Evolutionary conservation across 2,797 vertebrate species (phyloP).

Genomic region (Rhyacichthys aspro): DNA sequence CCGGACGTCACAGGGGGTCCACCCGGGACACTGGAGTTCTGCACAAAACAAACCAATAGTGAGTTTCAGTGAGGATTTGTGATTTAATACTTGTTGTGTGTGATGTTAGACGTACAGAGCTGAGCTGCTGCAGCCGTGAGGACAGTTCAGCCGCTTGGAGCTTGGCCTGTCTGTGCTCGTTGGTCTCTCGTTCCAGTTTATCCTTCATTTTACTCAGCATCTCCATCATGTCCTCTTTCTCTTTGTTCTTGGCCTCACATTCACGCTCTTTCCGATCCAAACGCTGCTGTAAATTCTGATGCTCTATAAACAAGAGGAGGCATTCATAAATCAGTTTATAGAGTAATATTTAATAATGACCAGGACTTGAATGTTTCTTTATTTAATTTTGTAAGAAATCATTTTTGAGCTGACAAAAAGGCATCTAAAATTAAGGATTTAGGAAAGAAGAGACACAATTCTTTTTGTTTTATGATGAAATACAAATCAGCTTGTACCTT

Average conservation of each 20-base stretch:
- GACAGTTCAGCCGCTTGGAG: conserved; percentile 86
- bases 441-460: too few species aligned
- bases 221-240: conserved; percentile 95
- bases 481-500: conserved; percentile 79
- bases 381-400: too few species aligned
- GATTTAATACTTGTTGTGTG: background rate
- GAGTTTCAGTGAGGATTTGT: background rate
- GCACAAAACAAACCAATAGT: background rate
- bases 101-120: conserved; percentile 74
- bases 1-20: conserved; percentile 68
- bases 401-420: too few species aligned
- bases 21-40: conserved; percentile 71
- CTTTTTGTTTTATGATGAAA: too few species aligned
- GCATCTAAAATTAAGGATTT: too few species aligned
- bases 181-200: conserved; percentile 91
- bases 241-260: conserved; percentile 92
- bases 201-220: conserved; percentile 96
- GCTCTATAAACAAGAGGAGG: conserved; percentile 78
- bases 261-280: conserved; percentile 94
- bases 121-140: conserved; percentile 86
- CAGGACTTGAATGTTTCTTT: too few species aligned
- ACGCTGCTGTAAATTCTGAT: conserved; percentile 90
- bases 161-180: conserved; percentile 87
- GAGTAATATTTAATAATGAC: too few species aligned
- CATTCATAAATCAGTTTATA: too few species aligned